Evolutionary conservation across 1,140 invertebrate genomes (phyloP).

Genomic region (Agrypnia vestita): DNA sequence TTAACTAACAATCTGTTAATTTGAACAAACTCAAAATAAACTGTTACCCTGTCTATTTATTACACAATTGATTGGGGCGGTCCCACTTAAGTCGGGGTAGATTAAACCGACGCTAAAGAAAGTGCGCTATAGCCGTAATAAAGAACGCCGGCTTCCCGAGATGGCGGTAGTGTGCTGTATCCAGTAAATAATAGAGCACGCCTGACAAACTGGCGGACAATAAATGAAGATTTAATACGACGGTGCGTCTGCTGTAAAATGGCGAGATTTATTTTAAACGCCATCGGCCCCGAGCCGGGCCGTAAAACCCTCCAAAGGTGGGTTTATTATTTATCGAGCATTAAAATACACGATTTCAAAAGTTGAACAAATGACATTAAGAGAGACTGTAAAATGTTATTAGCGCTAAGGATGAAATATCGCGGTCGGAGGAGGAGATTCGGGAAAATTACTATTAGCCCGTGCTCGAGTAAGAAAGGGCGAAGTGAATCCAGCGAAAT

Average conservation of each 20-base stretch:
- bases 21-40: too few species aligned
- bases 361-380: too few species aligned
- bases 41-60: too few species aligned
- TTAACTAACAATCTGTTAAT: too few species aligned
- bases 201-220: background rate
- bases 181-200: background rate
- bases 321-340: background rate
- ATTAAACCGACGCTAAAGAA: background rate
- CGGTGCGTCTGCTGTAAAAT: background rate
- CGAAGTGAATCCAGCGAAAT: too few species aligned
- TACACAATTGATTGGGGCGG: too few species aligned
- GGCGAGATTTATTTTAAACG: slow-evolving; percentile 11
- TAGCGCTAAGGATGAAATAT: too few species aligned
- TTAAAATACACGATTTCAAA: background rate
- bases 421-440: too few species aligned
- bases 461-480: too few species aligned
- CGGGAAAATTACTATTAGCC: too few species aligned
- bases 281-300: background rate
- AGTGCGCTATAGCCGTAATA: background rate
- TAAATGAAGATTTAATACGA: slow-evolving; percentile 18
- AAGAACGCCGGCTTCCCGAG: background rate
- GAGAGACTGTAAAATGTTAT: too few species aligned
- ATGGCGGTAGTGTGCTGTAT: background rate
- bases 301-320: background rate
- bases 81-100: background rate